These are phyloP conservation scores for Sakesphorus luctuosus DNA, from an alignment of 2,113 vertebrate species.

Conservation along the genomic window DNA sequence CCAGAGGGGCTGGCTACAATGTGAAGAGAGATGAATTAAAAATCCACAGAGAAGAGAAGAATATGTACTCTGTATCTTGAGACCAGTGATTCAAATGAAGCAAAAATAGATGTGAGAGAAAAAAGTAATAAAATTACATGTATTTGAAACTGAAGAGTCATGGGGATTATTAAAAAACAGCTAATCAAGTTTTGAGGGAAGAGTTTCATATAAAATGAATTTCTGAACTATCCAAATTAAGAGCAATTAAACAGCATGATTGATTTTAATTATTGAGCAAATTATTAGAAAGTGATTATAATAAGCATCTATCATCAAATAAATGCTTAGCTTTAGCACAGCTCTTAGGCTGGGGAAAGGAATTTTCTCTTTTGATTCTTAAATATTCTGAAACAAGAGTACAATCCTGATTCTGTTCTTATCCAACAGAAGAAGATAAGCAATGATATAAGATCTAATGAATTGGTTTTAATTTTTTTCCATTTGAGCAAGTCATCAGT, in stretches of 20 bases:
- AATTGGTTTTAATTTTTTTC: background rate
- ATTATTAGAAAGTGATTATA: slow-evolving; percentile 49
- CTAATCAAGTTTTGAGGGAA: slow-evolving; percentile 54
- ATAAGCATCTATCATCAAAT: slow-evolving; percentile 42
- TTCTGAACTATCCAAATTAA: slow-evolving; percentile 36
- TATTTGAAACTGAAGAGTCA: background rate
- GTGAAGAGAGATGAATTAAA: background rate
- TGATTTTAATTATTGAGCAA: slow-evolving; percentile 61
- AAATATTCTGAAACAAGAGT: background rate
- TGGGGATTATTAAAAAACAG: slow-evolving; percentile 32
- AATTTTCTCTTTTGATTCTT: background rate
- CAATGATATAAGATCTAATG: background rate
- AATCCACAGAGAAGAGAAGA: background rate
- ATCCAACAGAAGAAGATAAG: background rate
- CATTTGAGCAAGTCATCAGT: background rate
- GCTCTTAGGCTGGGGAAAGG: background rate
- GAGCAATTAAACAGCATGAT: slow-evolving; percentile 40
- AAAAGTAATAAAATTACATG: background rate
- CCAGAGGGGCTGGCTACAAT: background rate
- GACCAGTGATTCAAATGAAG: background rate
- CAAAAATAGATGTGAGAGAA: slow-evolving; percentile 30
- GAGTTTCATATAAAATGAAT: background rate
- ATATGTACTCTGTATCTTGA: background rate
- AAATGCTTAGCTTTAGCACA: slow-evolving; percentile 14
- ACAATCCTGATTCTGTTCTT: background rate